These are phyloP conservation scores for Elysia chlorotica DNA, from an alignment of 1,140 invertebrate species.

Conservation along the genomic window DNA sequence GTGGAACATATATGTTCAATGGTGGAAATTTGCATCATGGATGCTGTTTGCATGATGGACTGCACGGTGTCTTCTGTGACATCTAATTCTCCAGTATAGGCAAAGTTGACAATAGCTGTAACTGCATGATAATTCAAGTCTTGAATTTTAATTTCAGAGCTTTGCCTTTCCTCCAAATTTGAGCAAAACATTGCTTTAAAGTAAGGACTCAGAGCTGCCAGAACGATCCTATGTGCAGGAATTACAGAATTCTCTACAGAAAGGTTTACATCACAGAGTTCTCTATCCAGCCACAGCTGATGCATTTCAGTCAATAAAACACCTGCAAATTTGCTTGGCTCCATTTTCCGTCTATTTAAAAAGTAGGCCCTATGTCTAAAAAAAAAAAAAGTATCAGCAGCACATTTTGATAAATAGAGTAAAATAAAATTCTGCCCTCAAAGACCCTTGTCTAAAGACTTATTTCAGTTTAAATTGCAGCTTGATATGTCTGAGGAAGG, in stretches of 20 bases:
- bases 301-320: conserved; percentile 7
- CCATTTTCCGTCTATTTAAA: conserved; percentile 2
- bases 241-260: conserved; percentile 16
- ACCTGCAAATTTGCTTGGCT: background rate
- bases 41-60: conserved; percentile 81
- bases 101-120: conserved; percentile 24
- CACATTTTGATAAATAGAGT: too few species aligned
- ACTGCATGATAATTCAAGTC: conserved; percentile 15
- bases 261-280: conserved; percentile 27
- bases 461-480: background rate
- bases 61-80: conserved; percentile 70
- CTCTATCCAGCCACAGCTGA: conserved; percentile 19
- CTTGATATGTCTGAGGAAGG: background rate
- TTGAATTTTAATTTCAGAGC: conserved; percentile 22
- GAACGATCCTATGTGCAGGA: conserved; percentile 25
- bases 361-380: too few species aligned
- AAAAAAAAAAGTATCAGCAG: too few species aligned
- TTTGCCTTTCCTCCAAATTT: conserved; percentile 23
- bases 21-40: conserved; percentile 78
- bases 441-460: too few species aligned
- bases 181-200: conserved; percentile 34
- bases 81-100: conserved; percentile 18
- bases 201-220: conserved; percentile 30
- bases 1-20: conserved; percentile 84
- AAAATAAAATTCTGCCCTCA: too few species aligned